phyloP scores from a whole-genome alignment of 2,888 invertebrate species.

The Cataglyphis albicans region DNA sequence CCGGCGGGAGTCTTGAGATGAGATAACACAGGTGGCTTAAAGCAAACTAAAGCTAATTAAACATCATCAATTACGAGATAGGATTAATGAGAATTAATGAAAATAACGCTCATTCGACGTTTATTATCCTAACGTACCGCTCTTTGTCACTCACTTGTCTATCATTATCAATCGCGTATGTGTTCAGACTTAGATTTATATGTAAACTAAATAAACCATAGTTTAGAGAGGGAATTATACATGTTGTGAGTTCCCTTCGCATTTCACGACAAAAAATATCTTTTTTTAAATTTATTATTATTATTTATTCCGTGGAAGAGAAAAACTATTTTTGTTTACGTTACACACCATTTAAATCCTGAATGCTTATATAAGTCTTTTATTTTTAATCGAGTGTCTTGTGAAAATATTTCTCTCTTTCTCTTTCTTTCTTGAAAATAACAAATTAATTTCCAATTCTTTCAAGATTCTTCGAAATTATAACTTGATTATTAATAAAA shows the following conservation, averaged over 20 bases:
- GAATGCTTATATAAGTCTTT: neutral
- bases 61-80: constrained; percentile 40
- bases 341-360: neutral
- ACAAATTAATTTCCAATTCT: neutral
- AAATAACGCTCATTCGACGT: constrained; percentile 2
- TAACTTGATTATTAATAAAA: no score
- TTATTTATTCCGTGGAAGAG: neutral
- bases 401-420: neutral
- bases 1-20: neutral
- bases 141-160: constrained; percentile 45
- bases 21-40: neutral
- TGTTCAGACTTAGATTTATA: neutral
- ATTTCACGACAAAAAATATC: neutral
- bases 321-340: neutral
- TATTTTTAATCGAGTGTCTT: neutral
- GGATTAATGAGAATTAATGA: constrained; percentile 48
- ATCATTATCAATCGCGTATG: neutral
- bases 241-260: neutral
- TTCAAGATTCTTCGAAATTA: neutral
- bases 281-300: neutral
- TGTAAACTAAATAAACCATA: neutral
- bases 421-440: neutral
- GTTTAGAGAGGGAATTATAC: neutral
- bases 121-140: constrained; percentile 13
- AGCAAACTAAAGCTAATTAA: constrained; percentile 46